A percentile compares a stretch with the other conserved stretches of the same genome.
Evolutionary conservation across 2,113 vertebrate species (phyloP).

Genomic region (Polypterus senegalus): DNA sequence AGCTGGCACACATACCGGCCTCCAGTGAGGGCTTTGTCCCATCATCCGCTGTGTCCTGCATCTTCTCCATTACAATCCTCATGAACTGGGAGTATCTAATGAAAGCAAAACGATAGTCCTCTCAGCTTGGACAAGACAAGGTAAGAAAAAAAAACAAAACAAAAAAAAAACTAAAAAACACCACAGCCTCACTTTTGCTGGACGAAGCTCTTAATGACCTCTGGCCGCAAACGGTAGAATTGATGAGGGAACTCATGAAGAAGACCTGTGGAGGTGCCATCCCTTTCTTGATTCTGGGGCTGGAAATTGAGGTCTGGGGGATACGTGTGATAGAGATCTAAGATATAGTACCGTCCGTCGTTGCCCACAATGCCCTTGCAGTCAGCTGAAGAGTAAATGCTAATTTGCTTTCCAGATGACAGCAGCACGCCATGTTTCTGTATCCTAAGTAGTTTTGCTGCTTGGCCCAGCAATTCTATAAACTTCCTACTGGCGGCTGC

Average conservation of each 20-base stretch:
- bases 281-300: slow-evolving; percentile 22
- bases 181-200: slow-evolving; percentile 51
- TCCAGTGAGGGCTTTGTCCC: background rate
- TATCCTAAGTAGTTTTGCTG: slow-evolving; percentile 46
- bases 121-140: background rate
- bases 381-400: slow-evolving; percentile 55
- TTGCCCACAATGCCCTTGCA: slow-evolving; percentile 60
- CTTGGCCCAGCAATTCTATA: slow-evolving; percentile 43
- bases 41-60: slow-evolving; percentile 30
- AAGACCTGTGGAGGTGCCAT: slow-evolving; percentile 23
- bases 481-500: slow-evolving; percentile 41
- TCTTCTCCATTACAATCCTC: slow-evolving; percentile 34
- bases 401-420: slow-evolving; percentile 34
- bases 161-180: background rate
- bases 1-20: slow-evolving; percentile 5
- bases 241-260: slow-evolving; percentile 42
- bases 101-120: background rate
- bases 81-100: slow-evolving; percentile 49
- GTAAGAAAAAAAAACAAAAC: background rate
- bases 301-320: slow-evolving; percentile 59
- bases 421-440: slow-evolving; percentile 45
- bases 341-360: slow-evolving; percentile 56
- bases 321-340: slow-evolving; percentile 55
- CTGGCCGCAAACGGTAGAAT: slow-evolving; percentile 52
- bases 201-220: slow-evolving; percentile 50